A percentile compares a stretch with the other conserved stretches of the same genome.
Conservation (phyloP, 53 echinoderm and acorn worm species). For the Temnopleurus reevesii region DNA sequence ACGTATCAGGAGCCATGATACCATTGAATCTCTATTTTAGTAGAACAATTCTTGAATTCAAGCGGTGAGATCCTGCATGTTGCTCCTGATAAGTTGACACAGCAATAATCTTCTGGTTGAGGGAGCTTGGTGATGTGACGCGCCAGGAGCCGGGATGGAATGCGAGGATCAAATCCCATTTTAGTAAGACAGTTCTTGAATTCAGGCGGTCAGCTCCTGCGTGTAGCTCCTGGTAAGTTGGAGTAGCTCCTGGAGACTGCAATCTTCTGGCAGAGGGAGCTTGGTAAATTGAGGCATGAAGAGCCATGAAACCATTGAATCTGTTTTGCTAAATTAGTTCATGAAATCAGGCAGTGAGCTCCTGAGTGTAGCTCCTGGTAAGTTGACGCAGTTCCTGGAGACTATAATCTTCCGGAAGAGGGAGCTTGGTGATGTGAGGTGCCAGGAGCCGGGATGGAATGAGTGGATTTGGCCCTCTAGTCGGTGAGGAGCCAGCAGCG, state of each 20-base stretch:
- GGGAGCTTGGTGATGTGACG: conserved; percentile 88
- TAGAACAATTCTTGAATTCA: background rate
- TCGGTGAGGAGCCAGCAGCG: conserved; percentile 37
- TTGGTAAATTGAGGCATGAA: conserved; percentile 77
- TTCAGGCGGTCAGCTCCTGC: conserved; percentile 70
- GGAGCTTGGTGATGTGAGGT: conserved; percentile 84
- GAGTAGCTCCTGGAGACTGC: conserved; percentile 77
- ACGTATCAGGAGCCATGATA: conserved; percentile 71
- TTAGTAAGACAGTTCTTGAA: background rate
- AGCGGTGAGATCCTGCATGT: conserved; percentile 74
- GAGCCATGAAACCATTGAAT: conserved; percentile 53
- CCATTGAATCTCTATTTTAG: background rate
- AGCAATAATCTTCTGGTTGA: conserved; percentile 72
- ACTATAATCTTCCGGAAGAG: conserved; percentile 88
- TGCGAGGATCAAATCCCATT: background rate
- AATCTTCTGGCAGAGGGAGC: conserved; percentile 94
- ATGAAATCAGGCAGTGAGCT: conserved; percentile 64
- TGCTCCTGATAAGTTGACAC: conserved; percentile 77
- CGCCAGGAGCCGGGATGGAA: conserved; percentile 77
- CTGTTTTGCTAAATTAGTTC: background rate
- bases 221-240: conserved; percentile 86
- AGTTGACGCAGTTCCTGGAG: conserved; percentile 58
- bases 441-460: conserved; percentile 80
- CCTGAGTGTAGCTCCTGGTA: conserved; percentile 77
- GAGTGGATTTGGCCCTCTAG: conserved; percentile 21